A percentile compares a stretch with the other conserved stretches of the same genome.
phyloP scores from a whole-genome alignment of 2,113 vertebrate genomes.

The Colaptes auratus region DNA sequence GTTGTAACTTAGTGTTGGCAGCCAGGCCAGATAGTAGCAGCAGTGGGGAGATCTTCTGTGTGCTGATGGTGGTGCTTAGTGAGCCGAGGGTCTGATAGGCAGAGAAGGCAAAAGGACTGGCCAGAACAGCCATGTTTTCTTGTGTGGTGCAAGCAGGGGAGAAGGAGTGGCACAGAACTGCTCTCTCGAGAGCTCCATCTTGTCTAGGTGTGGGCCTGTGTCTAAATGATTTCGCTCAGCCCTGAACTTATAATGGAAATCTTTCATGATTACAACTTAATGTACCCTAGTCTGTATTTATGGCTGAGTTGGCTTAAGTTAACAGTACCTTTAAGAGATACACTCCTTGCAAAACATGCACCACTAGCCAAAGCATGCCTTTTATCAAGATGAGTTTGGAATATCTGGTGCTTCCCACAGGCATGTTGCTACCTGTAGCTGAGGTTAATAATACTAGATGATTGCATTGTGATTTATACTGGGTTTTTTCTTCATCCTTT shows the following conservation, averaged over 20 bases:
- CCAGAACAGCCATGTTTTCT: fast-evolving
- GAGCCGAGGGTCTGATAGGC: not conserved
- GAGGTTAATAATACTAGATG: slow-evolving; percentile 40
- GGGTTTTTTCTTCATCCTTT: slow-evolving; percentile 23
- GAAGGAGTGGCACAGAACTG: not conserved
- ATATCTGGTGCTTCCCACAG: slow-evolving; percentile 43
- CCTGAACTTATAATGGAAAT: slow-evolving; percentile 27
- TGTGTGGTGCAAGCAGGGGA: fast-evolving
- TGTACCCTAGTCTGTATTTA: not conserved
- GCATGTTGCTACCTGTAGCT: slow-evolving; percentile 41
- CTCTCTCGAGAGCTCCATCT: not conserved
- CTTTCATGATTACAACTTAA: not conserved
- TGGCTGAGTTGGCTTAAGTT: slow-evolving; percentile 44
- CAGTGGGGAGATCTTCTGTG: fast-evolving
- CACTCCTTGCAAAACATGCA: slow-evolving; percentile 41
- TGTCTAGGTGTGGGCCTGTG: not conserved
- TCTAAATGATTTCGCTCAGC: not conserved
- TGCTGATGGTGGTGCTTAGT: fast-evolving
- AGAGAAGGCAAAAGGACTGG: not conserved
- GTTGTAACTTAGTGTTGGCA: not conserved
- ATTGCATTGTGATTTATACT: slow-evolving; percentile 8
- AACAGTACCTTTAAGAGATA: slow-evolving; percentile 43
- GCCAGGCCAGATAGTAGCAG: not conserved
- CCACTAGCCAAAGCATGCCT: slow-evolving; percentile 44
- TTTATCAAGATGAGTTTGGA: slow-evolving; percentile 60